phyloP scores from a whole-genome alignment of 2,797 vertebrate species.

The Geotria australis region DNA sequence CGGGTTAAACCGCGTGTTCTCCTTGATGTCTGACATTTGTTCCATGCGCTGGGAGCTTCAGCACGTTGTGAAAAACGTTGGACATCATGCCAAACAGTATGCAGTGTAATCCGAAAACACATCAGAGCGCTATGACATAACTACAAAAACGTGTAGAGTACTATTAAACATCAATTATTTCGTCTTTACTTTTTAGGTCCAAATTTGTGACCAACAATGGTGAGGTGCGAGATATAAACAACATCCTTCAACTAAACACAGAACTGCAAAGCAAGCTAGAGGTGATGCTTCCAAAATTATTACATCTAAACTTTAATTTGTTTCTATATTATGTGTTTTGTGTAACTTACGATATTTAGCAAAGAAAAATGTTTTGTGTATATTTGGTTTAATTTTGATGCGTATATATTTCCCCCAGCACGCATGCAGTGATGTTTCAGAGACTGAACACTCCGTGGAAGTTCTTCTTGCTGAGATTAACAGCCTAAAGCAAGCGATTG shows the following conservation, averaged over 20 bases:
- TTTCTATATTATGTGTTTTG: no score
- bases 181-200: background rate
- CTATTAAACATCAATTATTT: no score
- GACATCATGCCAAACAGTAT: no score
- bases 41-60: no score
- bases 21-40: no score
- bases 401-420: background rate
- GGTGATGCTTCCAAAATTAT: background rate
- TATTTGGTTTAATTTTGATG: background rate
- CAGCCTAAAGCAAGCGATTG: background rate
- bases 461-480: background rate
- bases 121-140: no score
- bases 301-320: no score
- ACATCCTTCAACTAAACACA: background rate
- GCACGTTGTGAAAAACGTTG: no score
- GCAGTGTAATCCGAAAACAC: no score
- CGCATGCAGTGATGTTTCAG: background rate
- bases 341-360: background rate
- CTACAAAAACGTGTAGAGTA: no score
- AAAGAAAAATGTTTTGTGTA: background rate
- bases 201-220: background rate
- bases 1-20: no score
- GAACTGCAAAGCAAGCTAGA: background rate
- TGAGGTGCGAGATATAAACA: background rate
- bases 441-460: background rate